Conservation (phyloP, 2,888 invertebrate genomes). For the Nomada fabriciana region DNA sequence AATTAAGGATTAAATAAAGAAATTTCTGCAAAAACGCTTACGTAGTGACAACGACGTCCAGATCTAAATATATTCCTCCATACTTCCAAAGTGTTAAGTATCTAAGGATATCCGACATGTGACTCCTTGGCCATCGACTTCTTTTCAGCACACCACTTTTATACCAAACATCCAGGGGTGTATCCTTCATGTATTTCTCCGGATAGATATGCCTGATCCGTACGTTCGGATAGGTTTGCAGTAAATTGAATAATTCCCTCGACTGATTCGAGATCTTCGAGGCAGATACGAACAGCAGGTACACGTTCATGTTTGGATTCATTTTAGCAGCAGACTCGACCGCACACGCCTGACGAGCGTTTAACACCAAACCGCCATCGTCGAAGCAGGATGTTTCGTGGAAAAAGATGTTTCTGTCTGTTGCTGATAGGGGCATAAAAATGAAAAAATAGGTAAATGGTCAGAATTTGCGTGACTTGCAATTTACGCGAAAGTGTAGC, state of each 20-base stretch:
- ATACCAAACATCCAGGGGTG: conserved; percentile 87
- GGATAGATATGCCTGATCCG: conserved; percentile 85
- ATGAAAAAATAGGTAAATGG: background rate
- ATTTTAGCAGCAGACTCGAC: conserved; percentile 89
- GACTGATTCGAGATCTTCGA: conserved; percentile 77
- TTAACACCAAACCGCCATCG: conserved; percentile 83
- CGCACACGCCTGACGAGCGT: conserved; percentile 88
- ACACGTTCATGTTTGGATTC: conserved; percentile 87
- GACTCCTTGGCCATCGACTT: conserved; percentile 86
- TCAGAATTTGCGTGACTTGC: too few species aligned
- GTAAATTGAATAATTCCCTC: conserved; percentile 78
- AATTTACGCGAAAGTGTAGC: too few species aligned
- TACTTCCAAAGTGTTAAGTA: conserved; percentile 90
- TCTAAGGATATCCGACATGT: conserved; percentile 88
- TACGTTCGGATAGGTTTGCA: conserved; percentile 85
- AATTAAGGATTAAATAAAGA: background rate
- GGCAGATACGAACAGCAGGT: conserved; percentile 86
- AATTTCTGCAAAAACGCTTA: conserved; percentile 68
- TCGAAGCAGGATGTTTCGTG: conserved; percentile 88
- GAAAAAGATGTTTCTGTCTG: conserved; percentile 87
- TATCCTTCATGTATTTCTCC: conserved; percentile 85
- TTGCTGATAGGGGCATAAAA: conserved; percentile 52
- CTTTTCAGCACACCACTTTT: conserved; percentile 84
- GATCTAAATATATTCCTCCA: conserved; percentile 91
- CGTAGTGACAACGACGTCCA: conserved; percentile 89